Evolutionary conservation across 2,888 invertebrate species (phyloP).

Genomic region (Frankliniella intonsa): DNA sequence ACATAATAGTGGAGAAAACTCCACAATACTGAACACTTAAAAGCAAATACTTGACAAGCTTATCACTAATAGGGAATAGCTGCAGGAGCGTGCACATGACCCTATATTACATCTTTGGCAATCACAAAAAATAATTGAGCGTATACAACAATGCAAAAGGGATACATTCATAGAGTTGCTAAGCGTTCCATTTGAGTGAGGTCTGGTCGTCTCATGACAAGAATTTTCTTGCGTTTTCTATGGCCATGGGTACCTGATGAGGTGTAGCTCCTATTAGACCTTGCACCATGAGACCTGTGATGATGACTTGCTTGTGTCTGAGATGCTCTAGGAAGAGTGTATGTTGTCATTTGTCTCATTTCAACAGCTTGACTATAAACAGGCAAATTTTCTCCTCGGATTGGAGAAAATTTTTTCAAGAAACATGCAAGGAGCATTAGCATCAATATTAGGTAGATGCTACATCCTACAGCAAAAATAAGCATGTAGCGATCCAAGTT

Average conservation of each 20-base stretch:
- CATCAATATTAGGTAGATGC: neutral
- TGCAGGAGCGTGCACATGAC: neutral
- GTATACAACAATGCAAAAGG: neutral
- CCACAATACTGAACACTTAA: too few relatives aligned
- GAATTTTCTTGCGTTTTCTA: slow-evolving; percentile 2
- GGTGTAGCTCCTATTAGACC: neutral
- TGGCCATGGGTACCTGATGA: neutral
- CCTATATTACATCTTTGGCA: neutral
- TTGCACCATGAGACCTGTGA: neutral
- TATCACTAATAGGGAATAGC: neutral
- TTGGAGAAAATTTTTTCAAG: neutral
- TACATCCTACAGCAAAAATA: neutral
- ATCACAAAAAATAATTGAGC: slow-evolving; percentile 18
- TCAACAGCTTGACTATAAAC: neutral
- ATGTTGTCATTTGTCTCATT: neutral
- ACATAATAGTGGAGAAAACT: too few relatives aligned
- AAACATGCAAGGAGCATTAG: neutral
- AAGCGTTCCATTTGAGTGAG: slow-evolving; percentile 5
- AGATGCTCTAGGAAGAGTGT: neutral
- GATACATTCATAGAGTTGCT: neutral
- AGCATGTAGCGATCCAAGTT: neutral
- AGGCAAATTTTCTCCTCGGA: neutral
- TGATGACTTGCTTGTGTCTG: neutral
- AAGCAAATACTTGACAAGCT: neutral
- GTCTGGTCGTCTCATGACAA: slow-evolving; percentile 1